Evolutionary conservation across 2,888 invertebrate species (phyloP).

Genomic region (Pantelozetes paolii): DNA sequence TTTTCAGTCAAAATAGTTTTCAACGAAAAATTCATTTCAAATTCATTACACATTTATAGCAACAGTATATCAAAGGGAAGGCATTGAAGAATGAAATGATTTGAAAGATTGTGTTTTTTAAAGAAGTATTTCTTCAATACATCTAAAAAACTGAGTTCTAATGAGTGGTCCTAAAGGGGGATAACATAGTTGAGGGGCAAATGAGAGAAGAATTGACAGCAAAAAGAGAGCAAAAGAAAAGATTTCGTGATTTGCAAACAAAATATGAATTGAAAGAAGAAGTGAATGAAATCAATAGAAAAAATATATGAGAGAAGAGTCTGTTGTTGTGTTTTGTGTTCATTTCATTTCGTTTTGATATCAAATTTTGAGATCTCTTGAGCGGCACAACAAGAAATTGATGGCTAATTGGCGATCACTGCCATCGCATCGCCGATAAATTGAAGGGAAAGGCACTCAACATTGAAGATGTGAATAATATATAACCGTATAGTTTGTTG

Average conservation of each 20-base stretch:
- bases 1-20: constrained; percentile 8
- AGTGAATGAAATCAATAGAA: constrained; percentile 17
- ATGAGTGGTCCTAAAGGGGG: constrained; percentile 25
- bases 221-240: constrained; percentile 36
- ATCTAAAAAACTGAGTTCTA: not conserved
- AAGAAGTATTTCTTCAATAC: not conserved
- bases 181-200: not conserved
- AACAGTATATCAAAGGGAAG: not conserved
- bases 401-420: constrained; percentile 28
- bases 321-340: constrained; percentile 5
- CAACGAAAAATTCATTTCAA: constrained; percentile 4
- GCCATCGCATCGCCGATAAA: constrained; percentile 29
- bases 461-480: constrained; percentile 7
- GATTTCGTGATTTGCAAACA: constrained; percentile 37
- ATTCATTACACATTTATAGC: constrained; percentile 17
- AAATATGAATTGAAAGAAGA: constrained; percentile 27
- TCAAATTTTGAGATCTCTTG: constrained; percentile 31
- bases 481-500: not conserved
- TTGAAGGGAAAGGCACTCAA: constrained; percentile 29
- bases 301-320: constrained; percentile 5
- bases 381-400: constrained; percentile 36
- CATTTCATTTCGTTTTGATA: constrained; percentile 31
- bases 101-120: not conserved
- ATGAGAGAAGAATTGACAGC: constrained; percentile 24
- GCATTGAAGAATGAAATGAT: constrained; percentile 5